Percentiles rank a stretch among this genome's conserved stretches.
These are phyloP conservation scores for Ia io DNA, from an alignment of 2,113 vertebrate species.

Conservation along the genomic window DNA sequence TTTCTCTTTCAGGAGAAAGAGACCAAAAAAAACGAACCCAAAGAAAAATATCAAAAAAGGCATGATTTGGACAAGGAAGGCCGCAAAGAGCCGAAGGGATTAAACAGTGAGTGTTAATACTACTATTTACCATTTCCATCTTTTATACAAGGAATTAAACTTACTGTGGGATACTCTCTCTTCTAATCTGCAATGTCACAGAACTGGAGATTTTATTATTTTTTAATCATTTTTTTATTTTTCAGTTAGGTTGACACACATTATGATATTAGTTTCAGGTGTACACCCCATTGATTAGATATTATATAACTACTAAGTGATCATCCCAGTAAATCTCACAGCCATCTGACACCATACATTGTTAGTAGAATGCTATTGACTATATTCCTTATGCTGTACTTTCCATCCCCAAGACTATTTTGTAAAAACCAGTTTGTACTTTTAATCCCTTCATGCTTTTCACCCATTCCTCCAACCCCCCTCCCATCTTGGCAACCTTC, in stretches of 20 bases:
- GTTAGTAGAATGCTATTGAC: background rate
- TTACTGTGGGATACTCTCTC: background rate
- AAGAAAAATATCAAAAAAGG: conserved; percentile 89
- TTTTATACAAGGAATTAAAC: background rate
- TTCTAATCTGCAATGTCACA: background rate
- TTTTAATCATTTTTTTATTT: background rate
- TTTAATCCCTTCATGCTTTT: background rate
- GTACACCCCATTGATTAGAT: background rate
- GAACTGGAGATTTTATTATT: background rate
- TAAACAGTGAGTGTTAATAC: conserved; percentile 86
- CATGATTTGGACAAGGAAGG: conserved; percentile 86
- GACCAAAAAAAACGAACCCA: conserved; percentile 87
- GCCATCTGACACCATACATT: background rate
- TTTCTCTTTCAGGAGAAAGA: conserved; percentile 83
- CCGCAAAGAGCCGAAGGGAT: conserved; percentile 83
- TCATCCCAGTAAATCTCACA: background rate
- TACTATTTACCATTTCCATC: background rate
- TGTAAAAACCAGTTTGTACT: background rate
- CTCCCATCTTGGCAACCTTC: background rate
- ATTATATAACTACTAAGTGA: background rate
- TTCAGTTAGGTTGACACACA: background rate
- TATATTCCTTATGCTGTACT: background rate
- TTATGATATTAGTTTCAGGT: background rate
- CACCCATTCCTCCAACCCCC: background rate
- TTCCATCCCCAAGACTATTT: background rate